Evolutionary conservation across 2,888 invertebrate genomes (phyloP), one percentile per base, ranked within the genome.

Genomic region (Oscheius sp.): DNA sequence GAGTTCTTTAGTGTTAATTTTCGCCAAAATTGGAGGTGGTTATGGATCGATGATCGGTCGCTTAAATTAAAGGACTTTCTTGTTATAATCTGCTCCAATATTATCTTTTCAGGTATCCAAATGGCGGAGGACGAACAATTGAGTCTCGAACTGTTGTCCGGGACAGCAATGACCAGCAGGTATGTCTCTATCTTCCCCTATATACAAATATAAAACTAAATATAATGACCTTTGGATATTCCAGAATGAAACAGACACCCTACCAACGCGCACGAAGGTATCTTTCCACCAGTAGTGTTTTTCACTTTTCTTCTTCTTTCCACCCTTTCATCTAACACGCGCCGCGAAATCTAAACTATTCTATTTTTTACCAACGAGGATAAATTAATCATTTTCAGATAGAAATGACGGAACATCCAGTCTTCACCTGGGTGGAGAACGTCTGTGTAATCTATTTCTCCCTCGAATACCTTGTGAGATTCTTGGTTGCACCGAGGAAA

Each of bases 361-460:
- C 6, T 14, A 33, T 54, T 32, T 32, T 12, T 17, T 8, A 20
- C 6, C n/a, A 54, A 4, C n/a, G 20, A 32, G 50, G 30, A 32
- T 33, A 54, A 32, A 54, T 54, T 1, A 12, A 33, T 4, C 2
- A 26, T n/a, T 49, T 61, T 67, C 72, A 79, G 79, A 71, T 72
- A 9, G 80, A 80, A 67, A 80, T 85, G 84, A 80, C 81, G 20
- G 85, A 85, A 47, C 85, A 85, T 70, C 85, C 85, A 9, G 82
- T 85, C 50, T 85, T 85, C 76, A 84, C 80, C 41, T 85, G 80
- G 72, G 84, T 85, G 17, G 85, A 85, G 71, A 83, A 85, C 65
- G 70, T 83, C 8, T 85, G 85, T 67, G 85, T 85, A 38, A 67
- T 83, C 41, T 85, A 84, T 68, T 85, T 85, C 72, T 81, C 84